Evolutionary conservation across 2,113 vertebrate species (phyloP), one percentile per base, ranked within the genome.

Genomic region (Ploceus nigricollis): DNA sequence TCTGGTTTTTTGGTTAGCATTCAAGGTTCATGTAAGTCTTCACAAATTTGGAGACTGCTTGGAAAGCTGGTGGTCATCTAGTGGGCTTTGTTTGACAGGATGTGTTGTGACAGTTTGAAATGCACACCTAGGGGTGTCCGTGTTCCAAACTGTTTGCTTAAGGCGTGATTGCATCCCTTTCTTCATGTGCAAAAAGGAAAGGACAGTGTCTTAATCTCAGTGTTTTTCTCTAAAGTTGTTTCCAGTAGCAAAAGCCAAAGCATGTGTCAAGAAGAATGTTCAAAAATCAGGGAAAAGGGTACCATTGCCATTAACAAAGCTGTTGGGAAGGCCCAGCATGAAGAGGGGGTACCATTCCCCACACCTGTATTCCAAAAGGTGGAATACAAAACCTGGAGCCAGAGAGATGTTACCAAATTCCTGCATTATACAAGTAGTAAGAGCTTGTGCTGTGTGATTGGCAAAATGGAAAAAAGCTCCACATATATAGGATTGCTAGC

Each of bases 71-170:
- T 23, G 14, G 19, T 80, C 54, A 73, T 39, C 30, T 39, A 70
- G 19, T 3, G 4, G 65, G 11, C 15, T 24, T 35, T 22, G 51
- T 13, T 10, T 27, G 28, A n/a, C 15, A 42, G 37, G 28, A 40
- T 1, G 6, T 1, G 4, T 31, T 35, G 39, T 10, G 35, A 24
- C 18, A 31, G 1, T 16, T 20, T 15, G 19, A 66, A 81, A 60
- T 13, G 10, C 16, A 73, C 0, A 2, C 51, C 6, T 27, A 51
- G 8, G 9, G 33, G 2, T 63, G 4, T 44, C 28, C 7, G 18
- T 57, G 8, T 77, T 39, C 25, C 48, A 64, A 33, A 44, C 3
- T 48, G 13, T 12, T 80, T 12, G 42, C 54, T 78, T 48, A 47
- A 89, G 24, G 21, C 48, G 15, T 47, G 9, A 21, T 35, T 53